Evolutionary conservation across 1,140 invertebrate genomes (phyloP).

Genomic region (Atta cephalotes): DNA sequence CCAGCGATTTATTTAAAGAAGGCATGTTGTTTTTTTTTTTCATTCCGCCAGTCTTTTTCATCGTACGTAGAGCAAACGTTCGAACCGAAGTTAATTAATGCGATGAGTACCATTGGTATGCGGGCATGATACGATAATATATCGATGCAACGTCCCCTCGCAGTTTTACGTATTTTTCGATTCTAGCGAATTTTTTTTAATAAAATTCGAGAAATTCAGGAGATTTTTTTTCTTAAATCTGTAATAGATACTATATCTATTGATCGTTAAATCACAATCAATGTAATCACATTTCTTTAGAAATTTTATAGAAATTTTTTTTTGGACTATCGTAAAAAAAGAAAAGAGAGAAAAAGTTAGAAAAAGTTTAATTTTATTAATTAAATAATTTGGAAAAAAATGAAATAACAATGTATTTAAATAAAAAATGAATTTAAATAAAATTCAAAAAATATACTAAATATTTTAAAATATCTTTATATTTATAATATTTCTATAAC

Average conservation of each 20-base stretch:
- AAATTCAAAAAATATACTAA: background rate
- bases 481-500: no score
- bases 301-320: background rate
- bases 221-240: background rate
- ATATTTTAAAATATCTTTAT: no score
- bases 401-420: background rate
- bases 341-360: background rate
- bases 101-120: conserved; percentile 24
- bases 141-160: background rate
- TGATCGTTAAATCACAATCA: background rate
- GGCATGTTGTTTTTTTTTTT: conserved; percentile 59
- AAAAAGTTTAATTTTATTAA: background rate
- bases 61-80: conserved; percentile 54
- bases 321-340: background rate
- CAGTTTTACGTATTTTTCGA: background rate
- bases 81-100: conserved; percentile 67
- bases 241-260: background rate
- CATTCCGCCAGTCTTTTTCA: conserved; percentile 56
- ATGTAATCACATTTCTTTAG: background rate
- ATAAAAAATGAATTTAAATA: background rate
- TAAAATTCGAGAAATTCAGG: background rate
- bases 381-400: background rate
- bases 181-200: background rate
- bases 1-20: conserved; percentile 75
- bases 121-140: conserved; percentile 42